These are phyloP conservation scores for Ectemnius continuus DNA, from an alignment of 2,888 invertebrate genomes.

Conservation along the genomic window DNA sequence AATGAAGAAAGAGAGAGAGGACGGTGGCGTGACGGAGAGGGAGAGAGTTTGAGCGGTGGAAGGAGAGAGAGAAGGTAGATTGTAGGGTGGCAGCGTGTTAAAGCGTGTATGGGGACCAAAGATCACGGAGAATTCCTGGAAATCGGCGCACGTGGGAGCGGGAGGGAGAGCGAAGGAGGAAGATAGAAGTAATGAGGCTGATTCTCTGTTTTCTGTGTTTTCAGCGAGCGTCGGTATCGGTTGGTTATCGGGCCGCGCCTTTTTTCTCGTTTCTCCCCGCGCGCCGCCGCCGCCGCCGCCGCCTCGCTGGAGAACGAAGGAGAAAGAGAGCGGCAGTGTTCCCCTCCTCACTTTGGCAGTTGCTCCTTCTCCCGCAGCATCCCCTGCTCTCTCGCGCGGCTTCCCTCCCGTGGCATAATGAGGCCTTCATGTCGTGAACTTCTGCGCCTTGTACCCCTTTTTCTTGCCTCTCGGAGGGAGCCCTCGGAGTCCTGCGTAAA, in stretches of 20 bases:
- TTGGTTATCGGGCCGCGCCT: constrained; percentile 68
- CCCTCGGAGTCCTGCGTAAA: constrained; percentile 45
- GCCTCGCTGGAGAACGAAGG: not conserved
- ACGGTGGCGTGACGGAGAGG: constrained; percentile 20
- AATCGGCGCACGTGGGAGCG: constrained; percentile 63
- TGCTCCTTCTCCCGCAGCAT: constrained; percentile 24
- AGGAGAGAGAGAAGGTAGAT: constrained; percentile 7
- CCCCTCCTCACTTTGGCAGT: constrained; percentile 16
- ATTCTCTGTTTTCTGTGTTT: constrained; percentile 75
- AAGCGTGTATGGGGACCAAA: constrained; percentile 67
- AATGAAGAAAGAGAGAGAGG: constrained; percentile 48
- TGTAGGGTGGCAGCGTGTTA: constrained; percentile 50
- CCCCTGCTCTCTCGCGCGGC: constrained; percentile 37
- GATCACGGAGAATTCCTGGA: constrained; percentile 73
- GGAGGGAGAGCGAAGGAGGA: constrained; percentile 53
- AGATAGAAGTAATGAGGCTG: constrained; percentile 76
- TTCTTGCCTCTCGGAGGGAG: constrained; percentile 30
- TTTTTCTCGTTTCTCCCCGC: constrained; percentile 43
- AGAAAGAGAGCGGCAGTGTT: constrained; percentile 10
- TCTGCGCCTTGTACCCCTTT: constrained; percentile 64
- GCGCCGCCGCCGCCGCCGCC: too few species aligned
- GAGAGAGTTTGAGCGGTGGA: constrained; percentile 7
- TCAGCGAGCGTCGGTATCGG: constrained; percentile 70
- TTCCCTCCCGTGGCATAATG: constrained; percentile 66
- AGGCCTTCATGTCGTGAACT: constrained; percentile 73